Evolutionary conservation across 2,888 invertebrate genomes (phyloP), one percentile per base, ranked within the genome.

Genomic region (Tetragnatha montana): DNA sequence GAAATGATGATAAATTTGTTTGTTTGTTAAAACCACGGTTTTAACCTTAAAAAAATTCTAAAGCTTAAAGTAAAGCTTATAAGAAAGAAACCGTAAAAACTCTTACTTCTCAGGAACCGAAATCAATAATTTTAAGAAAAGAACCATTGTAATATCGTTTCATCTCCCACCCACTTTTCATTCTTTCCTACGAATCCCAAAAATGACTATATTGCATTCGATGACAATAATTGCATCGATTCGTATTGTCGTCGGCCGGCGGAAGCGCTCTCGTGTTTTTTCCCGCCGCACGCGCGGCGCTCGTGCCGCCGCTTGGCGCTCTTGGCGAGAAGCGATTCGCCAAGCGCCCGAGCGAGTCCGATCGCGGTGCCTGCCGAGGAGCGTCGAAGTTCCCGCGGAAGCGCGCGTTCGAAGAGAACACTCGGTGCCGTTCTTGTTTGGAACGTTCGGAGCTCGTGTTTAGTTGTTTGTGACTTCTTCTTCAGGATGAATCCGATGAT

Each of bases 321-420:
- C 35, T 35, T 70, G 6, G 19, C 7, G 6, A 70, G 19, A 35
- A 4, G 35, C 35, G 35, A n/a, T n/a, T 35, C 35, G 35, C 35
- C 35, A 35, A 19, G 6, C 74, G 71, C 71, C 78, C 84, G 84
- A 76, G 76, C 78, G 84, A n/a, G n/a, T n/a, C n/a, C n/a, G n/a
- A n/a, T n/a, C n/a, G n/a, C n/a, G n/a, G n/a, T n/a, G n/a, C n/a
- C n/a, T n/a, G 76, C 84, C 17, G 80, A 22, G 21, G 68, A 50
- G 78, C 78, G 78, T 71, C 85, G 85, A 85, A 85, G 78, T 85
- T 85, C 76, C 69, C 51, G 78, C 78, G 81, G 73, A 21, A 78
- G 51, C 60, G 78, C 78, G 76, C 84, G 78, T 71, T 84, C 71
- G 50, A 76, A 17, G 8, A 12, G 17, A 47, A 75, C 60, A 74